Percentiles rank a stretch among this genome's conserved stretches.
phyloP scores from a whole-genome alignment of 1,140 invertebrate genomes.

The Lasaia peninsularis region DNA sequence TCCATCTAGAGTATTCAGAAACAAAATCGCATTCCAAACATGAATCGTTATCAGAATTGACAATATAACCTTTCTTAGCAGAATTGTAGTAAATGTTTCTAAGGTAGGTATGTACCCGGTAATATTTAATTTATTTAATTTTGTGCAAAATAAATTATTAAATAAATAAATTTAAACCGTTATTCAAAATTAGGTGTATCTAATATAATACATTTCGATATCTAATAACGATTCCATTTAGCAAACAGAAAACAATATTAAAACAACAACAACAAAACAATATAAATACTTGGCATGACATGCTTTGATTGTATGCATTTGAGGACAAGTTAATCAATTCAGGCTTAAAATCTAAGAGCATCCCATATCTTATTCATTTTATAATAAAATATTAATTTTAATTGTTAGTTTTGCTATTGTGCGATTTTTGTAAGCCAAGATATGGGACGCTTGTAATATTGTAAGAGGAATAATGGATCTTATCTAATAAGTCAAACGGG shows the following conservation, averaged over 20 bases:
- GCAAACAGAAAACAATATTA: slow-evolving; percentile 31
- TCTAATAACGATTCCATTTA: neutral
- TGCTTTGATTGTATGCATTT: slow-evolving; percentile 23
- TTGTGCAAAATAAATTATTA: too few species aligned
- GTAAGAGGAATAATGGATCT: neutral
- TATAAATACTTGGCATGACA: slow-evolving; percentile 35
- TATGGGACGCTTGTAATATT: slow-evolving; percentile 4
- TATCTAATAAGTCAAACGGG: neutral
- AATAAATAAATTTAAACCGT: too few species aligned
- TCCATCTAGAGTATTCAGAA: slow-evolving; percentile 4
- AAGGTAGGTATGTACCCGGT: too few species aligned
- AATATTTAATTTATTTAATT: too few species aligned
- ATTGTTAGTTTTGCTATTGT: slow-evolving; percentile 8
- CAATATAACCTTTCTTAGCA: neutral
- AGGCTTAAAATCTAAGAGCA: slow-evolving; percentile 31
- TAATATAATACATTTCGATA: neutral
- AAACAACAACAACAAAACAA: slow-evolving; percentile 22
- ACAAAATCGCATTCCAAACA: neutral
- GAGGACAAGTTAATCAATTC: slow-evolving; percentile 16
- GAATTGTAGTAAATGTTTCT: neutral
- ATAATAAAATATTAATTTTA: neutral
- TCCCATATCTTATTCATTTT: slow-evolving; percentile 15
- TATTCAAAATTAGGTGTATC: neutral
- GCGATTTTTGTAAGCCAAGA: slow-evolving; percentile 11
- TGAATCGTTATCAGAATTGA: neutral